A percentile compares a stretch with the other conserved stretches of the same genome.
Conservation (phyloP, 2,888 invertebrate genomes). For the Philereme vetulata region DNA sequence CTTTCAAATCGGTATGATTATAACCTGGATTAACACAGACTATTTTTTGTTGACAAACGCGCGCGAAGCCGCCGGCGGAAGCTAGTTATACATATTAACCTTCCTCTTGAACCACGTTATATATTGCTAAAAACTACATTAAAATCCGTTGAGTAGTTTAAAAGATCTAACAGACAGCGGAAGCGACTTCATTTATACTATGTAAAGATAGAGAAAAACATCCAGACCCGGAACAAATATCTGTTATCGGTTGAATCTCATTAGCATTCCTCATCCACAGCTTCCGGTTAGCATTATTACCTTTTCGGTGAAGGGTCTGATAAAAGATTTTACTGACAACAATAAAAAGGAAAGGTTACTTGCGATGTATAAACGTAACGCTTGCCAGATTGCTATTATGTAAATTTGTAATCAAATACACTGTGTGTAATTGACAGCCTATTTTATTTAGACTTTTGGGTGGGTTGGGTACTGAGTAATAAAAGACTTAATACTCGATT, state of each 20-base stretch:
- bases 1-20: no score
- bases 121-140: no score
- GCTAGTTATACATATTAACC: no score
- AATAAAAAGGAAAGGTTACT: conserved; percentile 41
- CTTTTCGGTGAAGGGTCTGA: conserved; percentile 18
- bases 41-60: no score
- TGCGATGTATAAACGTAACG: conserved; percentile 16
- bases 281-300: conserved; percentile 13
- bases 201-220: no score
- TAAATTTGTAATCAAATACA: conserved; percentile 11
- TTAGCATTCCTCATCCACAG: conserved; percentile 15
- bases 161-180: no score
- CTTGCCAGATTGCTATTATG: conserved; percentile 9
- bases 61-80: no score
- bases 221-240: no score
- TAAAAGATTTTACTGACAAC: conserved; percentile 34
- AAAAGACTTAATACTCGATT: conserved; percentile 11
- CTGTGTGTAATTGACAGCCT: conserved; percentile 2
- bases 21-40: no score
- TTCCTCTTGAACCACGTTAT: no score
- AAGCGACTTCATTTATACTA: no score
- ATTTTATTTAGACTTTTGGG: conserved; percentile 5
- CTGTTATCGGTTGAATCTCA: conserved; percentile 6
- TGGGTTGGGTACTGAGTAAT: conserved; percentile 3
- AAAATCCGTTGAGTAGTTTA: no score